Base-by-base conservation (phyloP, 2,888 invertebrate genomes). In the Sarcophaga variegata region DNA sequence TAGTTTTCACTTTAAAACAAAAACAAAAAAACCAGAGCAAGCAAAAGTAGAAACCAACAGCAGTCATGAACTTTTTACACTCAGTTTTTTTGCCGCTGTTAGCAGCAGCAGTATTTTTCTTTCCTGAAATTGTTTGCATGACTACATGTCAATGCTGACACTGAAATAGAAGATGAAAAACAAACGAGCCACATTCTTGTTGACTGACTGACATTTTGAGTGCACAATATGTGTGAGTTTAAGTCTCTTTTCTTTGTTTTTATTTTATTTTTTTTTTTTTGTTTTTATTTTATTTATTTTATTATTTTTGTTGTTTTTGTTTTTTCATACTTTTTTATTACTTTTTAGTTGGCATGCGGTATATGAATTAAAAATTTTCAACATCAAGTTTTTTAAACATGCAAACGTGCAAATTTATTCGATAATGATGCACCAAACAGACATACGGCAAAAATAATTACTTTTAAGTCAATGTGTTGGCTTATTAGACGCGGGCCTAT, bases 41-140 rank as follows among this genome's bases (percentile, higher is more conserved):
- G 37, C 37, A 37, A 37, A 37, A 37, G 8, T 2, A 37, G 37
- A 66, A 79, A 60, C 22, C 22, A 83, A 76, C 81, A 79, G 78
- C 84, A 87, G 84, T 87, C 83, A 84, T 87, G 87, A 87, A 84
- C 87, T 84, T 76, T 87, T 87, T 87, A 84, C 84, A 87, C 83
- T 84, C 81, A 47, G 49, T 49, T 59, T 27, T 22, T 74, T 66
- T 45, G 49, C 62, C 64, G 72, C 59, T 74, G 81, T 27, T 27
- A 37, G 37, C 47, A 63, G 64, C 77, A 71, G 71, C 60, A 83
- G 66, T 77, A 76, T 84, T 81, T 37, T 87, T 83, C 83, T 83
- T 85, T 83, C 82, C 85, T 85, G 85, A 87, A 87, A 87, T 87
- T 85, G 87, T 85, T 87, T 83, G 85, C 87, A 87, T 87, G 87